phyloP scores from a whole-genome alignment of 1,140 invertebrate genomes.

The Zaprionus inermis region DNA sequence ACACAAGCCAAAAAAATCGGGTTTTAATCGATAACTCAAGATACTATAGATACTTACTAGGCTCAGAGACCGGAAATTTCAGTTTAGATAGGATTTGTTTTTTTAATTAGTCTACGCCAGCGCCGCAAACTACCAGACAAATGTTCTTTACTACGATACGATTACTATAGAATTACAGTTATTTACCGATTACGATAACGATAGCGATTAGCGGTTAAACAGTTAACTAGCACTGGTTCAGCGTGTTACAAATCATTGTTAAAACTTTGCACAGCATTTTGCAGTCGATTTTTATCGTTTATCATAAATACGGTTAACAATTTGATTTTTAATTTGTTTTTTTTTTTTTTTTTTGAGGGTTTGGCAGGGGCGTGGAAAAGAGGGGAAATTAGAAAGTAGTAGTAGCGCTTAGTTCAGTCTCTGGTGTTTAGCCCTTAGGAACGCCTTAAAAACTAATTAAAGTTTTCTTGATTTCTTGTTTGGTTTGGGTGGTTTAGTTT shows the following conservation, averaged over 20 bases:
- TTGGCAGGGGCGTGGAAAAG: neutral
- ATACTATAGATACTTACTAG: conserved; percentile 71
- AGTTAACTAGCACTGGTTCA: conserved; percentile 43
- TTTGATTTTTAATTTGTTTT: conserved; percentile 31
- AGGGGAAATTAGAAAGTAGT: conserved; percentile 12
- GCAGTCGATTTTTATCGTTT: conserved; percentile 6
- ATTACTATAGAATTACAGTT: conserved; percentile 43
- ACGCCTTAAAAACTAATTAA: conserved; percentile 77
- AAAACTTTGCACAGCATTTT: conserved; percentile 15
- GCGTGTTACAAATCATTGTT: conserved; percentile 23
- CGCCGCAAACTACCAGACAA: conserved; percentile 43
- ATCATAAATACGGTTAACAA: conserved; percentile 24
- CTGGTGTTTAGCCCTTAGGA: conserved; percentile 73
- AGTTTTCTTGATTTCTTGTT: conserved; percentile 75
- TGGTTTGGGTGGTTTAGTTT: conserved; percentile 80
- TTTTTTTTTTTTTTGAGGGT: conserved; percentile 15
- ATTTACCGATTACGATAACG: conserved; percentile 24
- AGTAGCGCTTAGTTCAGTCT: conserved; percentile 69
- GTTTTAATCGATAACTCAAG: conserved; percentile 29
- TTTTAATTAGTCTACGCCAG: conserved; percentile 54
- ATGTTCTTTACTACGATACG: conserved; percentile 23
- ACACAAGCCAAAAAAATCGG: conserved; percentile 44
- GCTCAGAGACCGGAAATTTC: conserved; percentile 38
- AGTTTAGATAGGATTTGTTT: neutral
- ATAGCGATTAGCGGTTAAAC: conserved; percentile 46